phyloP scores from a whole-genome alignment of 2,888 invertebrate genomes.

The Lochmaea capreae region DNA sequence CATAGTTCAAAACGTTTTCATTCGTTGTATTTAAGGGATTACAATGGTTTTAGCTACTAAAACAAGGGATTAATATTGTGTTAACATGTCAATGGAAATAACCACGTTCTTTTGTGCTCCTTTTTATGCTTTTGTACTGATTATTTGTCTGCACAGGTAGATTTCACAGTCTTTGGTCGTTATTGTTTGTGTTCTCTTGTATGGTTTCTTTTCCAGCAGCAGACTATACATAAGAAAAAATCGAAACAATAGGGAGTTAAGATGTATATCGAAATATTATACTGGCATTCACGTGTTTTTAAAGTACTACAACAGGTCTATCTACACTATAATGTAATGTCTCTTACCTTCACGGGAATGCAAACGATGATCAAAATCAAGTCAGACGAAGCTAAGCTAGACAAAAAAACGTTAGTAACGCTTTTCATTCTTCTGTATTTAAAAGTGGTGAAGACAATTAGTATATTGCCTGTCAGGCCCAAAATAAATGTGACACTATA shows the following conservation, averaged over 20 bases:
- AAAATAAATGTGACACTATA: constrained; percentile 72
- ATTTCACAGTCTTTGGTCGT: no score
- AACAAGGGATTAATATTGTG: neutral
- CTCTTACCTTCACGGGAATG: constrained; percentile 76
- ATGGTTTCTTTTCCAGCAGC: no score
- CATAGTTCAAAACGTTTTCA: constrained; percentile 2
- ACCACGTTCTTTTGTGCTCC: no score
- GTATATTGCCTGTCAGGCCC: constrained; percentile 71
- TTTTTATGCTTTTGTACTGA: no score
- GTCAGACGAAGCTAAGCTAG: constrained; percentile 77
- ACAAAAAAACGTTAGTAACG: constrained; percentile 76
- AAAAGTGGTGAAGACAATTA: constrained; percentile 71
- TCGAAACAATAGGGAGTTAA: no score
- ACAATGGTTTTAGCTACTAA: neutral
- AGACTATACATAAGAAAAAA: no score
- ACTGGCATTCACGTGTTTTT: no score
- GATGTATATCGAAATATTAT: no score
- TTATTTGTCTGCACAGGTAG: no score
- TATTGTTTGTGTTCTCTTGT: no score
- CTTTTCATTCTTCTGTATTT: constrained; percentile 71
- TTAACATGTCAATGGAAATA: neutral
- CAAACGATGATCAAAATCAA: constrained; percentile 76
- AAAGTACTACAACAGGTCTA: no score
- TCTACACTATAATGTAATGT: no score
- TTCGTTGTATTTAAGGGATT: constrained; percentile 12